Evolutionary conservation across 2,888 invertebrate genomes (phyloP).

Genomic region (Caenorhabditis sp.): DNA sequence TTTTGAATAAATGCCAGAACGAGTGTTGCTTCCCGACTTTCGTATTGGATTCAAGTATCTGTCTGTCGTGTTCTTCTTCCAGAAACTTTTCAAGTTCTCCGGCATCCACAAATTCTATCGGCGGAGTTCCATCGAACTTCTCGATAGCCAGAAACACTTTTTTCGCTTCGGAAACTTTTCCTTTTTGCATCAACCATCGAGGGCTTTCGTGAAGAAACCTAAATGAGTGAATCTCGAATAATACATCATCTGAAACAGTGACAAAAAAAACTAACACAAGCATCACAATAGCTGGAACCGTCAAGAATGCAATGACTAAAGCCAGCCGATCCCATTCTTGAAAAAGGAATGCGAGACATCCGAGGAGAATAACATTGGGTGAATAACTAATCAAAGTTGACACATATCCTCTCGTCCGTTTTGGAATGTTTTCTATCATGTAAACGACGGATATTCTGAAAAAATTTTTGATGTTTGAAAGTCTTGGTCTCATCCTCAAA

Average conservation of each 20-base stretch:
- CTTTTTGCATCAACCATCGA: conserved; percentile 68
- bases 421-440: conserved; percentile 66
- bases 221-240: background rate
- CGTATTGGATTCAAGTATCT: conserved; percentile 17
- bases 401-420: conserved; percentile 48
- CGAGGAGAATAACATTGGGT: conserved; percentile 64
- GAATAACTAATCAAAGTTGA: conserved; percentile 64
- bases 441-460: conserved; percentile 63
- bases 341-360: conserved; percentile 72
- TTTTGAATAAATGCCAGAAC: conserved; percentile 56
- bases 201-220: conserved; percentile 66
- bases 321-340: conserved; percentile 73
- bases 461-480: background rate
- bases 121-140: conserved; percentile 43
- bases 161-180: conserved; percentile 42
- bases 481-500: too few relatives aligned
- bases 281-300: conserved; percentile 70
- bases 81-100: conserved; percentile 34
- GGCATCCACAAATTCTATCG: conserved; percentile 14
- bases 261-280: conserved; percentile 64
- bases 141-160: conserved; percentile 47
- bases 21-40: conserved; percentile 50
- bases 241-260: background rate
- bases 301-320: conserved; percentile 65
- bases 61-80: conserved; percentile 47